A percentile compares a stretch with the other conserved stretches of the same genome.
Conservation (phyloP, 1,140 invertebrate species). For the Rhagoletis pomonella region DNA sequence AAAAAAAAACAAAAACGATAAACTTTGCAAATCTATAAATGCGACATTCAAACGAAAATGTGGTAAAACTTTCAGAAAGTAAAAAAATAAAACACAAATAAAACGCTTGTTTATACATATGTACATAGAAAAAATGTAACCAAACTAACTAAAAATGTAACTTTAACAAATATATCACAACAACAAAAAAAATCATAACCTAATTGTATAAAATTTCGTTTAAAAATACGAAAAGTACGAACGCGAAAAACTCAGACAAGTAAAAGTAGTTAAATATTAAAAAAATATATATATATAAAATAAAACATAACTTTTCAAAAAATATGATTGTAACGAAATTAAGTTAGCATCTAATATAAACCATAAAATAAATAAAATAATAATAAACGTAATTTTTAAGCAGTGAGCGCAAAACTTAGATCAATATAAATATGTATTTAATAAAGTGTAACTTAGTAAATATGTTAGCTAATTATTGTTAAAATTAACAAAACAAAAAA, state of each 20-base stretch:
- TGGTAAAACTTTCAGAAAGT: constrained; percentile 10
- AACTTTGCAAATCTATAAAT: too few relatives aligned
- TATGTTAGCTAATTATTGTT: constrained; percentile 50
- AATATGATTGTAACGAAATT: neutral
- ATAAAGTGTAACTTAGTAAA: neutral
- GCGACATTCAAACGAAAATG: neutral
- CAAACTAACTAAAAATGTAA: neutral
- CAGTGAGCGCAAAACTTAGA: neutral
- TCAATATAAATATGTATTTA: neutral
- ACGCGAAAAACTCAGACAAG: neutral
- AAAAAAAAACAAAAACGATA: too few relatives aligned
- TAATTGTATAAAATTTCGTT: constrained; percentile 3
- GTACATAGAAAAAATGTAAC: neutral
- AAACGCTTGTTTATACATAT: neutral
- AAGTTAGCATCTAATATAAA: neutral
- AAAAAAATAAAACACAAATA: neutral
- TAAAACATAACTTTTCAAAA: neutral
- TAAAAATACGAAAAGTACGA: neutral
- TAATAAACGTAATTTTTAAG: neutral
- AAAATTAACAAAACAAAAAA: constrained; percentile 5
- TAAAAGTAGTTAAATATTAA: constrained; percentile 11
- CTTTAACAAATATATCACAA: neutral
- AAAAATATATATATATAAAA: neutral
- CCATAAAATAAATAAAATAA: neutral
- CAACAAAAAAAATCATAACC: neutral